These are phyloP conservation scores for Ianthella basta DNA, from an alignment of 37 sponge, comb jelly and placozoan species.

Conservation along the genomic window DNA sequence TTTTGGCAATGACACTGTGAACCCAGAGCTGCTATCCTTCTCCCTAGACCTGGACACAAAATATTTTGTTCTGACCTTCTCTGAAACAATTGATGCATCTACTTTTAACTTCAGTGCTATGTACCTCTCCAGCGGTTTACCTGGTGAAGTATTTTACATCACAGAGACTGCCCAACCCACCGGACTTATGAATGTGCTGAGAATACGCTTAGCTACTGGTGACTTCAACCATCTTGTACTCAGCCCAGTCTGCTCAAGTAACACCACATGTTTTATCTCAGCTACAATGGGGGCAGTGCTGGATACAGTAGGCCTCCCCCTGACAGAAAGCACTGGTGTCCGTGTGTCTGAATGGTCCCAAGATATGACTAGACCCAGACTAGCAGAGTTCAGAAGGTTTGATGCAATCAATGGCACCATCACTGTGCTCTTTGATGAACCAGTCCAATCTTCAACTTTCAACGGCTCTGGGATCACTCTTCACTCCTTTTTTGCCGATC, in stretches of 20 bases:
- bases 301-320: conserved; percentile 59
- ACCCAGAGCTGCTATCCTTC: conserved; percentile 64
- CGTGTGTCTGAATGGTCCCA: conserved; percentile 19
- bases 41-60: conserved; percentile 63
- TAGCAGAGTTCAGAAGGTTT: conserved; percentile 58
- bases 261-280: conserved; percentile 47
- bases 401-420: conserved; percentile 68
- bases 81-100: conserved; percentile 69
- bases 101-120: conserved; percentile 68
- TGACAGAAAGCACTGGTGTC: not conserved
- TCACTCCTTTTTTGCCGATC: conserved; percentile 67
- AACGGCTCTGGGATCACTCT: conserved; percentile 62
- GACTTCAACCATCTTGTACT: conserved; percentile 60
- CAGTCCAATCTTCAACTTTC: conserved; percentile 52
- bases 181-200: conserved; percentile 36
- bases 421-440: conserved; percentile 78
- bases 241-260: conserved; percentile 39
- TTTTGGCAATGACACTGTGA: conserved; percentile 59
- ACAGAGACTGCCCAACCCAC: conserved; percentile 38
- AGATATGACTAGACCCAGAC: conserved; percentile 63
- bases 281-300: conserved; percentile 49
- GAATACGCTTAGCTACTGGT: conserved; percentile 33
- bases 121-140: conserved; percentile 28
- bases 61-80: conserved; percentile 64
- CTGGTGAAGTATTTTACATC: conserved; percentile 17